A percentile compares a stretch with the other conserved stretches of the same genome.
These are phyloP conservation scores for Arge pagana DNA, from an alignment of 2,888 invertebrate species.

Conservation along the genomic window DNA sequence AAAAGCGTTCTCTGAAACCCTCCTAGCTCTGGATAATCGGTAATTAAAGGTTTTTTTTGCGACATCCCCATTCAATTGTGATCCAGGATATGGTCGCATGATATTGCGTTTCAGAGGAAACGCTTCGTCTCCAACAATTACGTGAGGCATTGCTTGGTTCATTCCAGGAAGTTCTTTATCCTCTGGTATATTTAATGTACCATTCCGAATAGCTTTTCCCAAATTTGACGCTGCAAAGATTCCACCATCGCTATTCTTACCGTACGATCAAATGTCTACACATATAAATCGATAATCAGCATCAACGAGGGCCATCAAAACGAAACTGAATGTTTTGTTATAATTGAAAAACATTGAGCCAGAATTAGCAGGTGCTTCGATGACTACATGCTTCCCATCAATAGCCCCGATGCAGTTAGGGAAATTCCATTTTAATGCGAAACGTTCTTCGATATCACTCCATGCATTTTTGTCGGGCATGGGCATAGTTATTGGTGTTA, in stretches of 20 bases:
- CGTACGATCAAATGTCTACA: conserved; percentile 35
- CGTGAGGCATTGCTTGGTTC: conserved; percentile 33
- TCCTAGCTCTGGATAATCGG: conserved; percentile 1
- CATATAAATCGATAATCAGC: conserved; percentile 33
- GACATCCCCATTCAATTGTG: background rate
- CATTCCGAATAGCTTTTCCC: conserved; percentile 28
- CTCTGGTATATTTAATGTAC: conserved; percentile 34
- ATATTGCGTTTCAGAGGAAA: conserved; percentile 28
- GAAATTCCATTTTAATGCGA: background rate
- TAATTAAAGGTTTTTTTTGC: background rate
- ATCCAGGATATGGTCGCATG: conserved; percentile 5
- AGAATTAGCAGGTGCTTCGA: conserved; percentile 6
- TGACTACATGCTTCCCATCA: conserved; percentile 13
- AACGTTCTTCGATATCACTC: background rate
- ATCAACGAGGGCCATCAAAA: conserved; percentile 30
- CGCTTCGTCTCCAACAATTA: conserved; percentile 41
- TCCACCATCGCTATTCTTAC: conserved; percentile 35
- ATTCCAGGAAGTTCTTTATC: conserved; percentile 36
- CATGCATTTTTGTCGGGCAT: background rate
- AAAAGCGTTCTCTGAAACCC: conserved; percentile 27
- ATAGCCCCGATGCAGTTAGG: background rate
- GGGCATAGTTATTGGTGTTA: background rate
- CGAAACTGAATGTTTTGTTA: conserved; percentile 20
- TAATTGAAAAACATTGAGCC: conserved; percentile 22
- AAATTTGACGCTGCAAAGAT: conserved; percentile 32